phyloP scores from a whole-genome alignment of 2,797 vertebrate species.

The Lithobates pipiens region DNA sequence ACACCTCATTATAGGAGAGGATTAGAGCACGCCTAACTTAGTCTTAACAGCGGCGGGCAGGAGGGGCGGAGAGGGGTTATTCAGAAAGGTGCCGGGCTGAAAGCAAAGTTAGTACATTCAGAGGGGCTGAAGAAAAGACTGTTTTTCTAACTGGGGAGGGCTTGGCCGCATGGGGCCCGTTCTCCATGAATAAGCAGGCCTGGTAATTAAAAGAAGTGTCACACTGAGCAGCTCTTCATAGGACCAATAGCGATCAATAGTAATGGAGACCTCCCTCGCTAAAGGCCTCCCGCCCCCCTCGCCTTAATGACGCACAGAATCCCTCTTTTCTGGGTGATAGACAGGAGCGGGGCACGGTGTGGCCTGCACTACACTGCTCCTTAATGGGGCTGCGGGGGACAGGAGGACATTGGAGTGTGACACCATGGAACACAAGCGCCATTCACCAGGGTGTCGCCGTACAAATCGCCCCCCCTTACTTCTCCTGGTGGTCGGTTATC shows the following conservation, averaged over 20 bases:
- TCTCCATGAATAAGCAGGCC: conserved; percentile 45
- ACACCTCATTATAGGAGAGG: conserved; percentile 66
- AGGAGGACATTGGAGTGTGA: conserved; percentile 8
- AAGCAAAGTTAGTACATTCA: conserved; percentile 67
- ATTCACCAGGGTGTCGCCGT: conserved; percentile 5
- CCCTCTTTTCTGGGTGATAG: conserved; percentile 26
- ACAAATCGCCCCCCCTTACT: not conserved
- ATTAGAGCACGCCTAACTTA: conserved; percentile 66
- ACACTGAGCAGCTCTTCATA: conserved; percentile 58
- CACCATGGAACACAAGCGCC: conserved; percentile 37
- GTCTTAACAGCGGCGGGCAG: conserved; percentile 44
- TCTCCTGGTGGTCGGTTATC: too few species aligned
- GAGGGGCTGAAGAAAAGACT: conserved; percentile 45
- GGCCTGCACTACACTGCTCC: not conserved
- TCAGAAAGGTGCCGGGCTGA: conserved; percentile 59
- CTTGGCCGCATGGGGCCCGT: conserved; percentile 43
- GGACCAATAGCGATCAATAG: conserved; percentile 61
- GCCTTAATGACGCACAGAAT: not conserved
- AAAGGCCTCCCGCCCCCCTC: not conserved
- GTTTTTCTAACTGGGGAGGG: conserved; percentile 55
- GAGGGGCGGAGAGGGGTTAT: conserved; percentile 56
- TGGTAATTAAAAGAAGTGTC: conserved; percentile 61
- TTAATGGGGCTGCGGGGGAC: conserved; percentile 12
- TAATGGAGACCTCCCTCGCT: conserved; percentile 49
- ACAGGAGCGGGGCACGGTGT: conserved; percentile 28